phyloP scores from a whole-genome alignment of 2,888 invertebrate genomes.

The Phasia obesa region DNA sequence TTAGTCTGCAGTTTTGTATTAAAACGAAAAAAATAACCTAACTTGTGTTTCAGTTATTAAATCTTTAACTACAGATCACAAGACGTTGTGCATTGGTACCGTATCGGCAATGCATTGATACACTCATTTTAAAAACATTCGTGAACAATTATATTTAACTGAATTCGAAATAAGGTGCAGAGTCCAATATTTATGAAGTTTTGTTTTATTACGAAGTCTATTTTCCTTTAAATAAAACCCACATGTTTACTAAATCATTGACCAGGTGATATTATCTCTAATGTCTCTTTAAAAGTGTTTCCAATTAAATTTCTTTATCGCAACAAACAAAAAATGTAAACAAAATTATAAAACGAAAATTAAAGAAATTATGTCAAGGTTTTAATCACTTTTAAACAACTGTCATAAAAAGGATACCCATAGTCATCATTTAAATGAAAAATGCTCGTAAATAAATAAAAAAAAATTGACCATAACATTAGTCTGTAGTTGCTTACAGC shows the following conservation, averaged over 20 bases:
- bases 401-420: slow-evolving; percentile 67
- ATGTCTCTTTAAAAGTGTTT: slow-evolving; percentile 20
- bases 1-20: no score
- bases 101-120: no score
- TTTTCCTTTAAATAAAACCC: no score
- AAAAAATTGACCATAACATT: slow-evolving; percentile 6
- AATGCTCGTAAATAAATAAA: not conserved
- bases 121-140: no score
- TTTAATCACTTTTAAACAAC: slow-evolving; percentile 43
- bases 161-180: no score
- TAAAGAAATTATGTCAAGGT: slow-evolving; percentile 65
- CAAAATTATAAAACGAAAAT: slow-evolving; percentile 26
- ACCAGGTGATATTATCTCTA: slow-evolving; percentile 44
- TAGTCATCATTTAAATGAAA: slow-evolving; percentile 2
- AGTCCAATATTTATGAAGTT: no score
- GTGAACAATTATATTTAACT: no score
- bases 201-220: no score
- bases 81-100: no score
- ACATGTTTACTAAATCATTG: not conserved
- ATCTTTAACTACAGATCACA: no score
- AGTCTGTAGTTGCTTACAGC: slow-evolving; percentile 8
- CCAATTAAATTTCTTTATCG: slow-evolving; percentile 36
- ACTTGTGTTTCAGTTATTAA: no score
- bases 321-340: slow-evolving; percentile 15
- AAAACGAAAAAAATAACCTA: no score